A percentile compares a stretch with the other conserved stretches of the same genome.
phyloP scores from a whole-genome alignment of 1,140 invertebrate genomes.

The Lordiphosa stackelbergi region DNA sequence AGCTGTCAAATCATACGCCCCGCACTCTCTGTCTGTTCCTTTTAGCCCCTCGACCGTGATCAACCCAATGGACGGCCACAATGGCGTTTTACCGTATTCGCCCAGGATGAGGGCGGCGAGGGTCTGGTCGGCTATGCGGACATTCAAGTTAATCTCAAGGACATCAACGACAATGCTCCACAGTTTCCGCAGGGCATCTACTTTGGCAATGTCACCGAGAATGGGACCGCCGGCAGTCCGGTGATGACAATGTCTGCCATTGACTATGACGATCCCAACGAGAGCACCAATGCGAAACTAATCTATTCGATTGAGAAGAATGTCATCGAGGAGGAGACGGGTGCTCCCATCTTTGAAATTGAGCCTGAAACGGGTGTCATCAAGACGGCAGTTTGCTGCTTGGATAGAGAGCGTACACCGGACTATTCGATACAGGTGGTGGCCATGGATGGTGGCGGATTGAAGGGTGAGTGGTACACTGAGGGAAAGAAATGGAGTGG shows the following conservation, averaged over 20 bases:
- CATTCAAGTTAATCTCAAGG: constrained; percentile 84
- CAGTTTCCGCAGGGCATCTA: constrained; percentile 83
- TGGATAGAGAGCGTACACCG: constrained; percentile 83
- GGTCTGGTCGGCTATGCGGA: constrained; percentile 86
- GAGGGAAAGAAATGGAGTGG: too few species aligned
- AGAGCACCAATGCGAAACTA: constrained; percentile 82
- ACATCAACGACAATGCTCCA: constrained; percentile 89
- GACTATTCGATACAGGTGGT: constrained; percentile 84
- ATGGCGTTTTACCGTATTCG: constrained; percentile 87
- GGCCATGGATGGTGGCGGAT: constrained; percentile 81
- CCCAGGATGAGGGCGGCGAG: constrained; percentile 84
- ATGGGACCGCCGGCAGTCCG: constrained; percentile 81
- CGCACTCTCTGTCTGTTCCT: background rate
- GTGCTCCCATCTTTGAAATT: constrained; percentile 82
- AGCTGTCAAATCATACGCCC: constrained; percentile 47
- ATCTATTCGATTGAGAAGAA: constrained; percentile 85
- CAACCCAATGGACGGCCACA: constrained; percentile 83
- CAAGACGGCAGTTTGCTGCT: constrained; percentile 82
- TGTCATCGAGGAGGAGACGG: constrained; percentile 82
- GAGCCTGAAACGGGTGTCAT: constrained; percentile 83
- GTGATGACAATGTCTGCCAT: constrained; percentile 85
- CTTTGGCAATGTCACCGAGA: constrained; percentile 82
- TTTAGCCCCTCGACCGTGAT: constrained; percentile 84
- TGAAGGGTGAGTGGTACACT: constrained; percentile 78
- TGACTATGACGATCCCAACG: constrained; percentile 84